phyloP scores from a whole-genome alignment of 1,140 invertebrate genomes.

The Leptinotarsa lineolata region DNA sequence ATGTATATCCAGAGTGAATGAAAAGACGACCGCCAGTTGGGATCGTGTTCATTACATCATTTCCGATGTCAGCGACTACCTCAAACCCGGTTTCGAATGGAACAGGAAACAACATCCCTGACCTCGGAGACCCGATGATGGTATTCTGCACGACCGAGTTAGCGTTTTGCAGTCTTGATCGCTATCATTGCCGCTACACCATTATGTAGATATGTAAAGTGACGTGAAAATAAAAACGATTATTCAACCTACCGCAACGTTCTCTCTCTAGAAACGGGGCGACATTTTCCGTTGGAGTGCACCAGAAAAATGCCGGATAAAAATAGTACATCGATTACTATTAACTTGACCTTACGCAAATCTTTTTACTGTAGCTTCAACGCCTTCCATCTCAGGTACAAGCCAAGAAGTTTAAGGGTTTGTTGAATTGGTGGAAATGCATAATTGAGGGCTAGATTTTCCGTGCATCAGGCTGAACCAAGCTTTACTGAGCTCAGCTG shows the following conservation, averaged over 20 bases:
- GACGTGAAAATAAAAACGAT: neutral
- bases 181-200: neutral
- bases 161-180: neutral
- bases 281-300: neutral
- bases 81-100: neutral
- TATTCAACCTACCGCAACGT: constrained; percentile 5
- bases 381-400: too few relatives aligned
- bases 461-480: too few relatives aligned
- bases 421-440: too few relatives aligned
- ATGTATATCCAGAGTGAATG: too few relatives aligned
- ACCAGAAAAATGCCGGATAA: neutral
- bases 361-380: too few relatives aligned
- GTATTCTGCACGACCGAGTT: neutral
- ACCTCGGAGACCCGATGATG: neutral
- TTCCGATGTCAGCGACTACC: too few relatives aligned
- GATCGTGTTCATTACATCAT: too few relatives aligned
- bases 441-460: too few relatives aligned
- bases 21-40: too few relatives aligned
- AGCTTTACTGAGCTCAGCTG: too few relatives aligned
- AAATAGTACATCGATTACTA: neutral
- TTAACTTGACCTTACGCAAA: too few relatives aligned
- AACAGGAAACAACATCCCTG: neutral
- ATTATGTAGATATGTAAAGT: neutral
- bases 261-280: neutral
- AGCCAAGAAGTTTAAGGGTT: too few relatives aligned